Conservation (phyloP, 1,140 invertebrate genomes). For the Cepaea nemoralis region DNA sequence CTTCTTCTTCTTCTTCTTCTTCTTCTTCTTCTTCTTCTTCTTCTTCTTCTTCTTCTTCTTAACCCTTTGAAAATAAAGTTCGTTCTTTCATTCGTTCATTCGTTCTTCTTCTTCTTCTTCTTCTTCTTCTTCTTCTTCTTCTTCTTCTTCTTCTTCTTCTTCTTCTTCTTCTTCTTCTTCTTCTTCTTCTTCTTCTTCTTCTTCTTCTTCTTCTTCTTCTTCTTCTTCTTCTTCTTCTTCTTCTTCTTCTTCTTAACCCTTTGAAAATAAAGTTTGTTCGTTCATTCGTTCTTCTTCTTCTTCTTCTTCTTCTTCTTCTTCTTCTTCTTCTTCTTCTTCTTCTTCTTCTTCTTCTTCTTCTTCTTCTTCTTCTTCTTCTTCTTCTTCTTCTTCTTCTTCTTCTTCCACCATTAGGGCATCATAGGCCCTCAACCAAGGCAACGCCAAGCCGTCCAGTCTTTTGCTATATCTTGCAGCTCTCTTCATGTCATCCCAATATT, state of each 20-base stretch:
- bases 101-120: too few species aligned
- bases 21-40: conserved; percentile 11
- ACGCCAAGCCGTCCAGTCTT: too few species aligned
- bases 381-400: conserved; percentile 10
- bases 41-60: too few species aligned
- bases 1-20: conserved; percentile 11
- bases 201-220: conserved; percentile 10
- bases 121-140: conserved; percentile 11
- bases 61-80: too few species aligned
- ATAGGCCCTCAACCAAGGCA: too few species aligned
- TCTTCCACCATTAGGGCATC: too few species aligned
- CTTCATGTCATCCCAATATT: too few species aligned
- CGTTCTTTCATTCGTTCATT: too few species aligned
- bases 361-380: conserved; percentile 10
- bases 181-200: conserved; percentile 10
- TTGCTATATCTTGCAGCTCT: too few species aligned
- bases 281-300: too few species aligned
- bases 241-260: too few species aligned
- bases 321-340: conserved; percentile 10
- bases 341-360: conserved; percentile 10
- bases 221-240: conserved; percentile 10
- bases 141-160: conserved; percentile 10
- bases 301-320: conserved; percentile 10
- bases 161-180: conserved; percentile 10
- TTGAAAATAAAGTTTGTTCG: too few species aligned